Evolutionary conservation across 2,113 vertebrate species (phyloP), one percentile per base, ranked within the genome.

Genomic region (Silurus glanis): DNA sequence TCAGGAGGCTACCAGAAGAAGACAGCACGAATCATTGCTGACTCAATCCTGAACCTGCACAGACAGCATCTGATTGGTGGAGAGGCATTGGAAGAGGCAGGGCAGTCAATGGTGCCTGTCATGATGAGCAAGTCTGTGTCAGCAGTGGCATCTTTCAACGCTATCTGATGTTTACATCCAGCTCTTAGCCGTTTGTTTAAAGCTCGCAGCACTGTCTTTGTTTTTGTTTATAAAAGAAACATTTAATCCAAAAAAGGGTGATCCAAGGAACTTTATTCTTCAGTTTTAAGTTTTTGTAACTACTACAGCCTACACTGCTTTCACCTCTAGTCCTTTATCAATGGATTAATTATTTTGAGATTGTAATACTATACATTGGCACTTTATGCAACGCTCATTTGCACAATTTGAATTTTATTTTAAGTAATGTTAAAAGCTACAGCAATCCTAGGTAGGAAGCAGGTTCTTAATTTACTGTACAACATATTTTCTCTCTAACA

Each of bases 1-100:
- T 99, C 98, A 0, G 98, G 98, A 0, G 98, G 98, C 6, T 99
- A 99, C 92, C 97, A 98, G 95, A 98, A 97, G 93, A 95, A 95
- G 86, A 99, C 98, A 0, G 98, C 98, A 0, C 96, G 97, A 9
- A 97, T 99, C 92, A 99, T 99, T 10, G 98, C 98, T 0, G 98
- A 98, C 94, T 99, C 98, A 89, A 97, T 99, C 90, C 94, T 99
- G n/a, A 99, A 99, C 89, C 67, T 99, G 90, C 94, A 94, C 19
- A 86, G 23, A 84, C 92, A 96, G 88, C 95, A 96, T 21, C 94
- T 99, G 79, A 97, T 99, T 62, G 93, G 81, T 84, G 90, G 86
- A 21, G 74, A 91, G 37, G 5, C 88, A 7, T 4, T 67, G 2
- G 88, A 92, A 0, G 93, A 82, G 28, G 91, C 92, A 2, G 93